These are phyloP conservation scores for Hyles euphorbiae DNA, from an alignment of 1,140 invertebrate genomes.

Conservation along the genomic window DNA sequence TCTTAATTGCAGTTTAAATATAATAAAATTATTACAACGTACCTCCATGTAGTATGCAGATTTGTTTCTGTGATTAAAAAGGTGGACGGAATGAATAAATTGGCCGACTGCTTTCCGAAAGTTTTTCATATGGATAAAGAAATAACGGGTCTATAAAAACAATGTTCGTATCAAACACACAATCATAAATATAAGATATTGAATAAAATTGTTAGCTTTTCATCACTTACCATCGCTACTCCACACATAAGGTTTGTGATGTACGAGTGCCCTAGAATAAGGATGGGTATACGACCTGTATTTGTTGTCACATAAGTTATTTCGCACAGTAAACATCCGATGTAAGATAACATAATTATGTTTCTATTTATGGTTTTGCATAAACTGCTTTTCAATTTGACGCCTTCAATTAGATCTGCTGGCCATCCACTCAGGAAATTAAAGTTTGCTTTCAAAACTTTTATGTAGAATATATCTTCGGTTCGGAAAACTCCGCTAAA, in stretches of 20 bases:
- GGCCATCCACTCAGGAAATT: too few species aligned
- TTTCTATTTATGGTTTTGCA: too few species aligned
- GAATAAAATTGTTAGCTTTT: not conserved
- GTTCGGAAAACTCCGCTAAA: too few species aligned
- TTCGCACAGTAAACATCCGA: not conserved
- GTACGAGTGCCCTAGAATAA: conserved; percentile 29
- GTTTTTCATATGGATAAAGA: conserved; percentile 16
- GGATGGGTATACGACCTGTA: not conserved
- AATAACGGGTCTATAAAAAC: conserved; percentile 13
- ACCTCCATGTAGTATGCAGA: conserved; percentile 28
- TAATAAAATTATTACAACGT: conserved; percentile 1
- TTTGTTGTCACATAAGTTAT: conserved; percentile 3
- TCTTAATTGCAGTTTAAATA: too few species aligned
- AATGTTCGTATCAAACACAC: conserved; percentile 4
- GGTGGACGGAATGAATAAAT: conserved; percentile 22
- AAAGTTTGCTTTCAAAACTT: too few species aligned
- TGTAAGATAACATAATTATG: too few species aligned
- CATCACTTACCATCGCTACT: conserved; percentile 23
- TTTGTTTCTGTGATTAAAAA: conserved; percentile 27
- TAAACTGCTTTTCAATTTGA: too few species aligned
- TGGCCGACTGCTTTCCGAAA: conserved; percentile 14
- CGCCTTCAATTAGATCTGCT: too few species aligned
- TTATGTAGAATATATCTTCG: too few species aligned
- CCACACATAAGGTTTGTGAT: conserved; percentile 29
- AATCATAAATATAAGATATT: not conserved